A percentile compares a stretch with the other conserved stretches of the same genome.
Evolutionary conservation across 1,140 invertebrate genomes (phyloP).

Genomic region (Drosophila gunungcola): DNA sequence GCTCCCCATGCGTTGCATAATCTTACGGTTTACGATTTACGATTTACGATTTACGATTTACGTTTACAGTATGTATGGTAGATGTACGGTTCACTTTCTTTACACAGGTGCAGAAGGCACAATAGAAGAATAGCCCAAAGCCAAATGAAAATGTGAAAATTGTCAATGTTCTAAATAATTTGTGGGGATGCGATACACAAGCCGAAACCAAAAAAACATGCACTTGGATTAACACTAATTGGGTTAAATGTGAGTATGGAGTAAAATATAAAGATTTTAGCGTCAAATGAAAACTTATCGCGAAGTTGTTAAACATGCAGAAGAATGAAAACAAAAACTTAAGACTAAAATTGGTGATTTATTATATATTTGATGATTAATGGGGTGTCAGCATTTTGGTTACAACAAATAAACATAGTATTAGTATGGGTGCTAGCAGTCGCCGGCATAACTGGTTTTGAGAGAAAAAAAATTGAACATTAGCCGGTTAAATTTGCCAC

Average conservation of each 20-base stretch:
- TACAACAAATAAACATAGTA: neutral
- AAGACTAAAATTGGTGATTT: neutral
- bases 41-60: constrained; percentile 19
- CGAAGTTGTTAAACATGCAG: constrained; percentile 21
- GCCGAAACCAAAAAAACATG: constrained; percentile 20
- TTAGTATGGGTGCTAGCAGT: neutral
- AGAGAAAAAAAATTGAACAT: constrained; percentile 11
- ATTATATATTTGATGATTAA: neutral
- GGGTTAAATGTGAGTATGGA: neutral
- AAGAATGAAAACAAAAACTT: neutral
- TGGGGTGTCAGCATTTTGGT: neutral
- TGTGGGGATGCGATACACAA: constrained; percentile 4
- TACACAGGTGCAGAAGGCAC: constrained; percentile 22
- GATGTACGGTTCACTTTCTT: constrained; percentile 39
- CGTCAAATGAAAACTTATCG: constrained; percentile 17
- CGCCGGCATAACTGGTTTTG: constrained; percentile 25
- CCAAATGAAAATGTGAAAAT: constrained; percentile 43
- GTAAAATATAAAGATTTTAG: neutral
- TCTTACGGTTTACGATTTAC: constrained; percentile 24
- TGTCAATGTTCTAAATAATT: constrained; percentile 18
- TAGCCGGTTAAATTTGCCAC: constrained; percentile 26
- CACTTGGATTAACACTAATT: constrained; percentile 14
- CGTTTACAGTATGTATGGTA: constrained; percentile 5
- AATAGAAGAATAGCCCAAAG: constrained; percentile 25
- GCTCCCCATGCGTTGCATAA: constrained; percentile 50